Evolutionary conservation across 2,797 vertebrate genomes (phyloP), one percentile per base, ranked within the genome.

Genomic region (Geotrypetes seraphini): DNA sequence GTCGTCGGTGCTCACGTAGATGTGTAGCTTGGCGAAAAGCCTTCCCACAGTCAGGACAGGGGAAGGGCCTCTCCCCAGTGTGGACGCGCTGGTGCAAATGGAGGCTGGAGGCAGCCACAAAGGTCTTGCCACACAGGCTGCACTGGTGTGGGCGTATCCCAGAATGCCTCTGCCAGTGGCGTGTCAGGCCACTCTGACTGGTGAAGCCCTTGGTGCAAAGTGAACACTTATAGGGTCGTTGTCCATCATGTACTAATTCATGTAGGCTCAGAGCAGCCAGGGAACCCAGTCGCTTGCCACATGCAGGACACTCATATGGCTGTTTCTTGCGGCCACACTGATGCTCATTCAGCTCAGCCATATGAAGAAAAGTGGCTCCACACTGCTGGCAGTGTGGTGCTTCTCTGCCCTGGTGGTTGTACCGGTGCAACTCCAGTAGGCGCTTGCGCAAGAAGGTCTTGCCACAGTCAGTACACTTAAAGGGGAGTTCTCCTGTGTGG

Each of bases 21-120:
- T 90, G 88, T 0, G 88, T 86, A 61, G 85, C 85, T 36, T 92
- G 89, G 0, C 87, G 84, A 69, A 95, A 95, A 33, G 85, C 80
- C 49, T 90, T 91, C 22, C 87, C 81, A 0, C 89, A 91, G 16
- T 85, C 79, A 3, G 77, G 57, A 10, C 90, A 91, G 14, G 82
- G 78, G 45, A 88, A 90, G 0, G 91, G 89, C 0, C 90, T 82
- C 64, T 93, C 90, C 0, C 87, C 88, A 0, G 89, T 92, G 81
- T 94, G 90, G 22, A 86, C 81, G 0, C 89, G 68, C 36, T 84
- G 79, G 49, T 90, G 89, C 5, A 90, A 74, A 0, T 76, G 75
- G 1, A 89, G 67, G 12, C 83, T 80, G 1, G 85, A 88, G 4
- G 85, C 78, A 0, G 86, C 88, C 25, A 83, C 77, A 3, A 90